Conservation (phyloP, 2,888 invertebrate species). For the Agriopis marginaria region DNA sequence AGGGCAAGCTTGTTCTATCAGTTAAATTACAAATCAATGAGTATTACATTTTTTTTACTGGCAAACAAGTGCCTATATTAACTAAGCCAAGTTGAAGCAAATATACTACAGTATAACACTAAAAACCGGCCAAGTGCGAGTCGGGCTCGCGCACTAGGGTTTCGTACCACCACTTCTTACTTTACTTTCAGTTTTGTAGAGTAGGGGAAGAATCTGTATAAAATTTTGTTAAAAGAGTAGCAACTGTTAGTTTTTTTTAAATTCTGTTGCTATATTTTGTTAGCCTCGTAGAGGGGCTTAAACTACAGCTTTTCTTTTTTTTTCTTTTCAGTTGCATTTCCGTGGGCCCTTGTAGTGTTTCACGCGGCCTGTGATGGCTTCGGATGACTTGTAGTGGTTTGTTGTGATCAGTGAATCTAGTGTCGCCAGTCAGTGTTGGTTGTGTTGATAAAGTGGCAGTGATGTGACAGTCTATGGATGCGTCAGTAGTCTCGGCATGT, state of each 20-base stretch:
- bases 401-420: conserved; percentile 73
- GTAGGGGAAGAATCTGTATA: background rate
- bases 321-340: conserved; percentile 84
- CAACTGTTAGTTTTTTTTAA: background rate
- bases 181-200: background rate
- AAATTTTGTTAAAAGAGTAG: background rate
- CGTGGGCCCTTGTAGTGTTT: conserved; percentile 72
- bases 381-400: conserved; percentile 78
- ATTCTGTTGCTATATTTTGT: conserved; percentile 42
- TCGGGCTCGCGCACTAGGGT: no score
- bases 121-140: no score
- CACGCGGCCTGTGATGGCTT: conserved; percentile 75
- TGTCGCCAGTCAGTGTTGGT: conserved; percentile 58
- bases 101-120: no score
- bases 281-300: conserved; percentile 50
- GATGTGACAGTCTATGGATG: conserved; percentile 84
- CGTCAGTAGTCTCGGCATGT: conserved; percentile 81
- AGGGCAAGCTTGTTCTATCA: conserved; percentile 13
- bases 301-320: conserved; percentile 78
- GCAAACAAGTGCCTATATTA: no score
- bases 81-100: no score
- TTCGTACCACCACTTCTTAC: no score
- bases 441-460: conserved; percentile 64
- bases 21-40: conserved; percentile 23
- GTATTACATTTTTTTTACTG: conserved; percentile 1